phyloP scores from a whole-genome alignment of 2,888 invertebrate genomes.

The Bimastos eiseni region DNA sequence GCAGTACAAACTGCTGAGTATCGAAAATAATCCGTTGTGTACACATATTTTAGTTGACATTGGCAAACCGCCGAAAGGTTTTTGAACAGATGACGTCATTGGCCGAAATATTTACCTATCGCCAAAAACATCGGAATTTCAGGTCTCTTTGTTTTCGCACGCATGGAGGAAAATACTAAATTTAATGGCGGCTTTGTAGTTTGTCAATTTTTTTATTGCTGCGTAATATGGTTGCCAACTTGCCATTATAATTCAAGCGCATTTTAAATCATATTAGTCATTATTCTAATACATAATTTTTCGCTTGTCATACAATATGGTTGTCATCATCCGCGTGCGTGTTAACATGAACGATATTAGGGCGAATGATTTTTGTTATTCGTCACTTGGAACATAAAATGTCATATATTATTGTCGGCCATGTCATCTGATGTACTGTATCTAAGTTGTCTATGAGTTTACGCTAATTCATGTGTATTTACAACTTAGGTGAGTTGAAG shows the following conservation, averaged over 20 bases:
- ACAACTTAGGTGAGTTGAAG: neutral
- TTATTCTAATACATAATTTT: too few relatives aligned
- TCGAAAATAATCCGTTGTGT: conserved; percentile 48
- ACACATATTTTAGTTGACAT: conserved; percentile 58
- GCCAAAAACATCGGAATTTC: neutral
- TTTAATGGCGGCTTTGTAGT: neutral
- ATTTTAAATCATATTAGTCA: too few relatives aligned
- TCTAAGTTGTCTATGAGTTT: neutral
- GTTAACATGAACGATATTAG: neutral
- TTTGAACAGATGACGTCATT: neutral
- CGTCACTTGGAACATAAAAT: neutral
- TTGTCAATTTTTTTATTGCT: too few relatives aligned
- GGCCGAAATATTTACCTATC: neutral
- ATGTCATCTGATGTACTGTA: neutral
- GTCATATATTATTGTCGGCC: neutral
- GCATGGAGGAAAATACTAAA: neutral
- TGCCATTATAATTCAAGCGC: too few relatives aligned
- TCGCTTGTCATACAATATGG: too few relatives aligned
- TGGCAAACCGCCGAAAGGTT: conserved; percentile 47
- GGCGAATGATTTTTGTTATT: neutral
- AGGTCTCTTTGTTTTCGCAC: neutral
- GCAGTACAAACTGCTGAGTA: conserved; percentile 69
- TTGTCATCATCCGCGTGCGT: neutral
- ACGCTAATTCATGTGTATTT: neutral
- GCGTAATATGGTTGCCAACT: too few relatives aligned